Conservation (phyloP, 2,888 invertebrate genomes). For the Allygus modestus region DNA sequence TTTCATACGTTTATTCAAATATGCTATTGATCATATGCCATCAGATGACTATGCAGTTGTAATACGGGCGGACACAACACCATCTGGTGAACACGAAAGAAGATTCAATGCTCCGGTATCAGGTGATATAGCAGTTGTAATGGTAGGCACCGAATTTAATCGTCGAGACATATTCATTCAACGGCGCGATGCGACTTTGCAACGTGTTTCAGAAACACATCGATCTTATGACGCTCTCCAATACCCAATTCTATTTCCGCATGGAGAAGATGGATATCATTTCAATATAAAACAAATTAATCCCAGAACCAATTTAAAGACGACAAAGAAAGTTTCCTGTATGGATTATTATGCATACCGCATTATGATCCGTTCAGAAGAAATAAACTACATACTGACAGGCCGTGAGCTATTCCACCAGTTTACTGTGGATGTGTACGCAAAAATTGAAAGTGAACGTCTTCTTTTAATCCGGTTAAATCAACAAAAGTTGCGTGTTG, state of each 20-base stretch:
- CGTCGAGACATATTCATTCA: constrained; percentile 32
- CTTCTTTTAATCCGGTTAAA: too few relatives aligned
- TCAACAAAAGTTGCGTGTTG: too few relatives aligned
- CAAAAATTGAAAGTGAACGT: too few relatives aligned
- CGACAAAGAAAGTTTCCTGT: constrained; percentile 9
- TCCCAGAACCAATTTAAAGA: constrained; percentile 10
- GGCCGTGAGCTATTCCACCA: constrained; percentile 54
- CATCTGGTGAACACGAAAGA: constrained; percentile 45
- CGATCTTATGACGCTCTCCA: constrained; percentile 20
- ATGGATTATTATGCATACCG: constrained; percentile 59
- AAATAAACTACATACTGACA: constrained; percentile 53
- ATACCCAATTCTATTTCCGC: neutral
- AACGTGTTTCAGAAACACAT: constrained; percentile 32
- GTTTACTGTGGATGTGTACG: too few relatives aligned
- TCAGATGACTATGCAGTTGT: constrained; percentile 22
- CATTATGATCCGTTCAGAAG: constrained; percentile 66
- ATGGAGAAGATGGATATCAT: constrained; percentile 34
- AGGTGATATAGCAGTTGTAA: constrained; percentile 48
- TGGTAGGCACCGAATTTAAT: constrained; percentile 24
- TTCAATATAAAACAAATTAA: constrained; percentile 25
- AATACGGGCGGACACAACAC: constrained; percentile 46
- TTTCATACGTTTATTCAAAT: constrained; percentile 41
- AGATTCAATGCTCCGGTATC: constrained; percentile 37
- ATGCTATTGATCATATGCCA: constrained; percentile 23
- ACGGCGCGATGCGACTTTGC: neutral